Base-by-base conservation (phyloP, 1,140 invertebrate species). In the Scaptomyza montana region DNA sequence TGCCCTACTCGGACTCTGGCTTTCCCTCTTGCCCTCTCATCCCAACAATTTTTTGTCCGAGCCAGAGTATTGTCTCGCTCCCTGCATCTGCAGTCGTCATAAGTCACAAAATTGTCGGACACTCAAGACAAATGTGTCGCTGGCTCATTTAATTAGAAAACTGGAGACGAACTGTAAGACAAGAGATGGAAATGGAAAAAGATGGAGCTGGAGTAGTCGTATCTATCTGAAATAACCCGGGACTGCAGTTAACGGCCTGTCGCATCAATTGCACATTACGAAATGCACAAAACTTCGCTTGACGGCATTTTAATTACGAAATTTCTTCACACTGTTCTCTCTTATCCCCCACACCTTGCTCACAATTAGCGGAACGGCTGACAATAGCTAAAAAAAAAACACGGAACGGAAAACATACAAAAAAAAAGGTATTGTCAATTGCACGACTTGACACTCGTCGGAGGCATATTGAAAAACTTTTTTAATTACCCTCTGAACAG, bases 301-400 rank as follows among this genome's bases (percentile, higher is more conserved):
- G 82, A 86, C 82, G 82, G 78, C 82, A 79, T 86, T 86, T 86
- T 86, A 86, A 86, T 87, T 86, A 86, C 82, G 84, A 25, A 25
- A 25, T 25, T 25, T 86, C 82, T 21, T 8, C 30, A 50, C 21
- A 46, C 46, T 51, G 30, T 21, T 60, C 56, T 46, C 66, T 36
- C 12, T 7, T 54, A 7, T 4, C 28, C 19, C 49, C 16, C 25
- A 8, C 41, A 50, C 43, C 43, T 55, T 65, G 54, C 47, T 55
- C 60, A 80, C 82, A 86, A 87, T 86, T 86, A 86, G 78, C 75
- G 70, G 53, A 68, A 55, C 43, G 64, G 41, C 53, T 57, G 54
- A 51, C 72, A 70, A 76, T 63, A 74, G 69, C 78, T 66, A 79
- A 69, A 12, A 56, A 9, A 67, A 85, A 30, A 9, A 36, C 1